Conservation (phyloP, 37 sponge, comb jelly and placozoan genomes). For the Aplysina aerophoba region DNA sequence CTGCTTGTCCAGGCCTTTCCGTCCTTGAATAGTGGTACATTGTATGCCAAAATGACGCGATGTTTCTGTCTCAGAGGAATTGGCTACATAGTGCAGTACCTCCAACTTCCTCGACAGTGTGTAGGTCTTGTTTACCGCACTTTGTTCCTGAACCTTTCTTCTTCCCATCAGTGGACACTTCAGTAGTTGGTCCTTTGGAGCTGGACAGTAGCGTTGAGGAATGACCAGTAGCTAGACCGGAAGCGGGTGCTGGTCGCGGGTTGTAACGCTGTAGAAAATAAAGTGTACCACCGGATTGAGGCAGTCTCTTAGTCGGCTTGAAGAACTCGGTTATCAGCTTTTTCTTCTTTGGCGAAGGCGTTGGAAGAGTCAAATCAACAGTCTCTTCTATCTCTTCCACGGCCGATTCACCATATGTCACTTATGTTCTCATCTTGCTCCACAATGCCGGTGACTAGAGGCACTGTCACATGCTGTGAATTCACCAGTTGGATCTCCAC, state of each 20-base stretch:
- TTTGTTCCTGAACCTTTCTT: conserved; percentile 10
- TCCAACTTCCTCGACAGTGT: conserved; percentile 10
- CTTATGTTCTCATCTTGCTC: too few relatives aligned
- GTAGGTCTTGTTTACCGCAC: conserved; percentile 21
- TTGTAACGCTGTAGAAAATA: conserved; percentile 2
- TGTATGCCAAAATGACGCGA: conserved; percentile 14
- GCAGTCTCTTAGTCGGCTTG: background rate
- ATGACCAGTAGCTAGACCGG: background rate
- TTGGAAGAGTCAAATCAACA: conserved; percentile 11
- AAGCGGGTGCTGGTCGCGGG: conserved; percentile 9
- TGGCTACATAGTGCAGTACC: too few relatives aligned
- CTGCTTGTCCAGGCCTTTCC: background rate
- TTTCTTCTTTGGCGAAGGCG: background rate
- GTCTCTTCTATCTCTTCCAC: background rate
- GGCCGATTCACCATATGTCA: background rate
- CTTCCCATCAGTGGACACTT: conserved; percentile 12
- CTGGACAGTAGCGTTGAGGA: conserved; percentile 8
- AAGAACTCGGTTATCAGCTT: conserved; percentile 7
- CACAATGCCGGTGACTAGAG: too few relatives aligned
- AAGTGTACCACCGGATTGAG: background rate
- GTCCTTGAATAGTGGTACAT: background rate
- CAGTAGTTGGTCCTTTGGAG: conserved; percentile 4
- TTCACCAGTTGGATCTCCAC: too few relatives aligned
- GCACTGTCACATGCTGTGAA: too few relatives aligned
- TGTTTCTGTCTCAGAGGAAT: background rate